Percentiles rank a stretch among this genome's conserved stretches.
Evolutionary conservation across 2,797 vertebrate genomes (phyloP).

Genomic region (Picus viridis): DNA sequence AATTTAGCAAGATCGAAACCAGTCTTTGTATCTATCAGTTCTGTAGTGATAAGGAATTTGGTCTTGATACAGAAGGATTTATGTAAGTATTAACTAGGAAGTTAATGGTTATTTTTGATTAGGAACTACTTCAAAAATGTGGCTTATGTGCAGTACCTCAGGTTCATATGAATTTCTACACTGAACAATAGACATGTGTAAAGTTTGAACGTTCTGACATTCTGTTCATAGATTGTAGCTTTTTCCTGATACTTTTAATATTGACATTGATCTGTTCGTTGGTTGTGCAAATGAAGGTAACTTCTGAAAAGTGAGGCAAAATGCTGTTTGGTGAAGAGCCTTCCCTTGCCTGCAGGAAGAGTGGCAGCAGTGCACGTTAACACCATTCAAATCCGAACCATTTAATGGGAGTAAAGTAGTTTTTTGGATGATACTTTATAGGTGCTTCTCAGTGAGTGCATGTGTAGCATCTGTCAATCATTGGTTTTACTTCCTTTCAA

Average conservation of each 20-base stretch:
- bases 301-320: not conserved
- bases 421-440: not conserved
- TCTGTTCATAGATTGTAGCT: not conserved
- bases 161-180: not conserved
- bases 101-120: not conserved
- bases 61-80: not conserved
- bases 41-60: not conserved
- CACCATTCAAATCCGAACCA: not conserved
- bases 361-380: not conserved
- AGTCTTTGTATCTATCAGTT: not conserved
- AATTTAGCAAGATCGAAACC: not conserved
- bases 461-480: not conserved
- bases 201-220: not conserved
- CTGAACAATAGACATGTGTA: fast-evolving
- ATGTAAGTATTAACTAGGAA: not conserved
- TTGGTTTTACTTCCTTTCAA: not conserved
- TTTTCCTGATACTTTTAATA: not conserved
- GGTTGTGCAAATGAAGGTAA: not conserved
- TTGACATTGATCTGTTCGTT: not conserved
- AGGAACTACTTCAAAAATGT: not conserved
- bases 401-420: not conserved
- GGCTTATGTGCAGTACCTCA: not conserved
- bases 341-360: not conserved
- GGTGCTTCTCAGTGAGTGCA: not conserved
- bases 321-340: fast-evolving